Evolutionary conservation across 2,797 vertebrate species (phyloP).

Genomic region (Sebastes reedi): DNA sequence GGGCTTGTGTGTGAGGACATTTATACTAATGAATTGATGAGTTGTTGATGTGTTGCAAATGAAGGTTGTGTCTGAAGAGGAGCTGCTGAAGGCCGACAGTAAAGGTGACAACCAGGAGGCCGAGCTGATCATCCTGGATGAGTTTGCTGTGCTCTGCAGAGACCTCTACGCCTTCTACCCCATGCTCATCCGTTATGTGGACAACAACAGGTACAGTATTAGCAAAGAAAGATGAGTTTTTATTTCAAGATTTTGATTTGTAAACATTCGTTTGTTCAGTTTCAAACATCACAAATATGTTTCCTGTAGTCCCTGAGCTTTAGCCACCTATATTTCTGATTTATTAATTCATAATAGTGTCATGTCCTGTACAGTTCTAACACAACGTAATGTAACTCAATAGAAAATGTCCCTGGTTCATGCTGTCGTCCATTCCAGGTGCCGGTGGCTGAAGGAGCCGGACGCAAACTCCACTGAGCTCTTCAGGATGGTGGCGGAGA

Average conservation of each 20-base stretch:
- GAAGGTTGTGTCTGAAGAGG: constrained; percentile 92
- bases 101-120: constrained; percentile 95
- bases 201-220: constrained; percentile 93
- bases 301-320: neutral
- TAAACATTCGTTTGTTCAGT: neutral
- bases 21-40: neutral
- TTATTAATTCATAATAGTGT: neutral
- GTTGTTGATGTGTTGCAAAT: neutral
- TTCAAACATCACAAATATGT: neutral
- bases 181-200: constrained; percentile 97
- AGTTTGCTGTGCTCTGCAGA: constrained; percentile 95
- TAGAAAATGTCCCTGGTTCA: neutral
- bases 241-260: neutral
- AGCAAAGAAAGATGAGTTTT: neutral
- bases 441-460: constrained; percentile 95
- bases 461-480: constrained; percentile 92
- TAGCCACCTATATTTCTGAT: neutral
- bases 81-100: constrained; percentile 90
- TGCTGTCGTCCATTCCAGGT: constrained; percentile 75
- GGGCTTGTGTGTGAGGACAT: neutral
- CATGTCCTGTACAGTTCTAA: neutral
- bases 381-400: neutral
- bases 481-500: constrained; percentile 97
- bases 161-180: constrained; percentile 98
- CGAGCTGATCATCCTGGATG: constrained; percentile 95